A percentile compares a stretch with the other conserved stretches of the same genome.
These are phyloP conservation scores for Caenorhabditis brenneri DNA, from an alignment of 1,140 invertebrate species.

Conservation along the genomic window DNA sequence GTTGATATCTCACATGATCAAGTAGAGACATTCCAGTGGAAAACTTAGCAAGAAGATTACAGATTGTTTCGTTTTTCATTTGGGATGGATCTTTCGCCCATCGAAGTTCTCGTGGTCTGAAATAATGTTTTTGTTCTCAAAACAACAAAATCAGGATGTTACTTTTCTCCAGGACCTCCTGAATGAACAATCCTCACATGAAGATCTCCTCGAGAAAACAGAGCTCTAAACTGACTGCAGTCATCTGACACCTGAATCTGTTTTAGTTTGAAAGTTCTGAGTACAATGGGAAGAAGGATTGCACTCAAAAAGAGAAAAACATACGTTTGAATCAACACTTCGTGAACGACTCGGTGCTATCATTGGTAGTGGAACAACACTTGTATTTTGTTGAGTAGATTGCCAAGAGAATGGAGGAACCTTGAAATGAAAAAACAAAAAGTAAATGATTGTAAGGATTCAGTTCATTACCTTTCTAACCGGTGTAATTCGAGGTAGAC, in stretches of 20 bases:
- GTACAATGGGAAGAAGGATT: no score
- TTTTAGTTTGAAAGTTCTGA: no score
- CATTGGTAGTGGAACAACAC: slow-evolving; percentile 33
- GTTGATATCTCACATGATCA: neutral
- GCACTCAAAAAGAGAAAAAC: neutral
- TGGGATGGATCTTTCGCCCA: slow-evolving; percentile 29
- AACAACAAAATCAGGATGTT: neutral
- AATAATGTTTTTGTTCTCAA: neutral
- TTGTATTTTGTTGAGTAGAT: slow-evolving; percentile 17
- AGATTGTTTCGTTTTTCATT: slow-evolving; percentile 23
- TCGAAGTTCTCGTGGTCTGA: slow-evolving; percentile 18
- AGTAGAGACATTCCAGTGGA: slow-evolving; percentile 20
- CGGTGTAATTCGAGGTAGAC: neutral
- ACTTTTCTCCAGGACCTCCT: slow-evolving; percentile 38
- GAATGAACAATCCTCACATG: slow-evolving; percentile 26
- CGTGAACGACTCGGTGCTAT: neutral
- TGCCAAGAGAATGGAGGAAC: slow-evolving; percentile 40
- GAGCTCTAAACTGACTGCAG: neutral
- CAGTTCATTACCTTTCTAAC: no score
- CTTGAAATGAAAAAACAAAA: no score
- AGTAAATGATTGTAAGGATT: no score
- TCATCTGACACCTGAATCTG: slow-evolving; percentile 26
- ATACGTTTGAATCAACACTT: slow-evolving; percentile 16
- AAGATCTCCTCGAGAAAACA: slow-evolving; percentile 38
- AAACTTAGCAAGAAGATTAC: slow-evolving; percentile 10